Conservation (phyloP, 2,888 invertebrate genomes). For the Parochlus steinenii region DNA sequence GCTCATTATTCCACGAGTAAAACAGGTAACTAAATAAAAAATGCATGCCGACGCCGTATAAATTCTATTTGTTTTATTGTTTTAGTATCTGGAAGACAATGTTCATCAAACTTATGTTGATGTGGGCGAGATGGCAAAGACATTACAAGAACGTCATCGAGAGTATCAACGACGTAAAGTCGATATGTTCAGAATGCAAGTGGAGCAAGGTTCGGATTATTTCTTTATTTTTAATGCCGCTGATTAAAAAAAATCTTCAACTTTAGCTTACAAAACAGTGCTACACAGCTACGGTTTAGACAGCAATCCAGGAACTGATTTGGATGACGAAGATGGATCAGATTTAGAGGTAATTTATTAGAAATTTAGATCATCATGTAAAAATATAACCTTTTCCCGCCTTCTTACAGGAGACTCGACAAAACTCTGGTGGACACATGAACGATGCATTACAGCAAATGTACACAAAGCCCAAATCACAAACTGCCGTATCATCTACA, state of each 20-base stretch:
- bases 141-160: conserved; percentile 51
- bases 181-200: conserved; percentile 57
- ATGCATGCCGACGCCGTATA: background rate
- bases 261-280: conserved; percentile 50
- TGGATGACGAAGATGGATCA: conserved; percentile 35
- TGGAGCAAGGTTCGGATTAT: conserved; percentile 38
- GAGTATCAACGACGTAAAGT: conserved; percentile 72
- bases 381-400: conserved; percentile 1
- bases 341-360: conserved; percentile 22
- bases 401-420: conserved; percentile 18
- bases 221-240: conserved; percentile 5
- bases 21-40: conserved; percentile 26
- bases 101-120: conserved; percentile 66
- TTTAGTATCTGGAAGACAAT: conserved; percentile 62
- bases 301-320: conserved; percentile 39
- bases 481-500: conserved; percentile 24
- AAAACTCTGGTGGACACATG: conserved; percentile 19
- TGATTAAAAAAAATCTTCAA: background rate
- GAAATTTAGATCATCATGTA: conserved; percentile 13
- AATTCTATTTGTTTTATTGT: conserved; percentile 15
- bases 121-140: conserved; percentile 68
- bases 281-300: conserved; percentile 49
- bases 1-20: conserved; percentile 41
- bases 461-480: conserved; percentile 29
- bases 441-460: conserved; percentile 32